Conservation (phyloP, 2,888 invertebrate species). For the Acutogordius australiensis region DNA sequence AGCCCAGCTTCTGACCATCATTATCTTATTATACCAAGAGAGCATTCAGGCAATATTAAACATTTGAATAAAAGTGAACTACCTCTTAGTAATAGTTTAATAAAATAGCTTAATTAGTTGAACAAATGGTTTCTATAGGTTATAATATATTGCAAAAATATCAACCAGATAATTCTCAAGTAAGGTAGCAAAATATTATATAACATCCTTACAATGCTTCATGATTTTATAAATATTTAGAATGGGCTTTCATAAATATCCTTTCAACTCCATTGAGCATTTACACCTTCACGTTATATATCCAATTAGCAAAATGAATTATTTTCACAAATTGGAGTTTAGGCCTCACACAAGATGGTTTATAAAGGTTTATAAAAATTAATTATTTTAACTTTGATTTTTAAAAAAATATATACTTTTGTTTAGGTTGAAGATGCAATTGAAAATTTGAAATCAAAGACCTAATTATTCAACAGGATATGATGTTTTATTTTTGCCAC, state of each 20-base stretch:
- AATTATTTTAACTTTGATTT: neutral
- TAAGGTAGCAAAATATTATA: too few species aligned
- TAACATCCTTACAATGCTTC: too few species aligned
- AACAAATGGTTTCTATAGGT: too few species aligned
- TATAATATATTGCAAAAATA: too few species aligned
- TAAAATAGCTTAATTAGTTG: too few species aligned
- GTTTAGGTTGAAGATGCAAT: neutral
- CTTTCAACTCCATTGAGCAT: constrained; percentile 7
- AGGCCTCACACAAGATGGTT: neutral
- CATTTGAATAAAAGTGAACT: neutral
- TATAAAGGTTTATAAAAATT: neutral
- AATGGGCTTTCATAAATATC: neutral
- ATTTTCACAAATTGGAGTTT: neutral
- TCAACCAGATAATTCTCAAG: neutral
- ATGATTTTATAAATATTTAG: neutral
- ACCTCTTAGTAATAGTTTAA: neutral
- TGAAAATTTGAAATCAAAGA: neutral
- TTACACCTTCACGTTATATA: neutral
- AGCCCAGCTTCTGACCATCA: neutral
- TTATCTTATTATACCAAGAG: neutral
- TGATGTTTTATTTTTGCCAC: too few species aligned
- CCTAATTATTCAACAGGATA: too few species aligned
- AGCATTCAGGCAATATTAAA: neutral
- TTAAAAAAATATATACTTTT: too few species aligned
- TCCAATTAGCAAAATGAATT: neutral